Evolutionary conservation across 1,140 invertebrate genomes (phyloP).

Genomic region (Pentalonia nigronervosa): DNA sequence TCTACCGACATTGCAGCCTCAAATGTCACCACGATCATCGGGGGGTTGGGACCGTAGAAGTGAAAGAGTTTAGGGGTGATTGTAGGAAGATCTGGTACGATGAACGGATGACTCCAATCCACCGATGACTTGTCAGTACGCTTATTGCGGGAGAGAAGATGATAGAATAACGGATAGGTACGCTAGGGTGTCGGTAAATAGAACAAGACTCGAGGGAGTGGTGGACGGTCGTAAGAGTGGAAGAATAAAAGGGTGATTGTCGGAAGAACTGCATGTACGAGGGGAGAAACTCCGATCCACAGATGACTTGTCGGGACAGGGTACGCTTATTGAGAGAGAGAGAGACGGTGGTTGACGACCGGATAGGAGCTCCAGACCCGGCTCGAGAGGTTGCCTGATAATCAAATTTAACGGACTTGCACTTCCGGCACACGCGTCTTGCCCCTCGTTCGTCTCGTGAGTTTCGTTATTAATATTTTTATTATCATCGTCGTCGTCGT

Average conservation of each 20-base stretch:
- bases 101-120: neutral
- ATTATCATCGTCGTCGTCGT: neutral
- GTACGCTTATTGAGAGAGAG: no score
- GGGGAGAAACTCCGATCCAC: no score
- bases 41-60: neutral
- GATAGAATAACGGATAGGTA: no score
- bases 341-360: no score
- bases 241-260: no score
- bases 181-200: neutral
- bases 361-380: no score
- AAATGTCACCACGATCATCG: neutral
- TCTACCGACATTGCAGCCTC: no score
- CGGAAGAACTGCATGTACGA: no score
- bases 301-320: no score
- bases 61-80: neutral
- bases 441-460: neutral
- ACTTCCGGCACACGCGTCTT: neutral
- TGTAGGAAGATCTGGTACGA: neutral
- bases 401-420: constrained; percentile 11
- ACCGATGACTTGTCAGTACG: neutral
- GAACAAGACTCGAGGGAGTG: neutral
- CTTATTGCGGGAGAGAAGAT: neutral
- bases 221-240: no score
- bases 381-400: neutral
- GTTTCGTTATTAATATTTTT: neutral